A percentile compares a stretch with the other conserved stretches of the same genome.
Evolutionary conservation across 1,140 invertebrate species (phyloP).

Genomic region (Bathynomus jamesi): DNA sequence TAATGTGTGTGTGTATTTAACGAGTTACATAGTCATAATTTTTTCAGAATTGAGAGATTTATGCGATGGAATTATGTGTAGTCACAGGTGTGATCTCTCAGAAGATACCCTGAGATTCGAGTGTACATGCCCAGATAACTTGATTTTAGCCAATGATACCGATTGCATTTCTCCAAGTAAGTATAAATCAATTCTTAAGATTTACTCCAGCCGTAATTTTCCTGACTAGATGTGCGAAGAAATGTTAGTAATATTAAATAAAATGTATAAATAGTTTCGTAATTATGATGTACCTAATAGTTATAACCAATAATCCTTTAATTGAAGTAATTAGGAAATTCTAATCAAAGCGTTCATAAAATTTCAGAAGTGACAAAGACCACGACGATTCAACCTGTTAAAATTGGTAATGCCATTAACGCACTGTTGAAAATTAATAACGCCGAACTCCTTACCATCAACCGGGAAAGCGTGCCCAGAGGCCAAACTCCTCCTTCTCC

Average conservation of each 20-base stretch:
- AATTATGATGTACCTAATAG: no score
- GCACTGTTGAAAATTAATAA: neutral
- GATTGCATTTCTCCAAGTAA: constrained; percentile 1
- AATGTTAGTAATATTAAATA: no score
- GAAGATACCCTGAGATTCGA: constrained; percentile 9
- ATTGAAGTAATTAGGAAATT: no score
- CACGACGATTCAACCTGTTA: neutral
- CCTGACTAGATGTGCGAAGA: no score
- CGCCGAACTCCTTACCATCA: neutral
- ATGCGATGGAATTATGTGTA: neutral
- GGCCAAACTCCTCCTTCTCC: no score
- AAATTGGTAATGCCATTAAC: neutral
- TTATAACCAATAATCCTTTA: no score
- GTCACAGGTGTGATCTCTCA: constrained; percentile 7
- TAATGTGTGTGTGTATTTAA: no score
- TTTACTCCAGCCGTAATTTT: no score
- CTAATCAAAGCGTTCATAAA: no score
- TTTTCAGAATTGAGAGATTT: neutral
- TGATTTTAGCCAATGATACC: constrained; percentile 8
- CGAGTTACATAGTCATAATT: no score
- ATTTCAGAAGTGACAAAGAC: neutral
- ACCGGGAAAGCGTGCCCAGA: neutral
- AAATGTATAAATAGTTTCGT: no score
- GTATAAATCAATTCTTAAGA: no score
- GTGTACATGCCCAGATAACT: constrained; percentile 5